A percentile compares a stretch with the other conserved stretches of the same genome.
These are phyloP conservation scores for Physella acuta DNA, from an alignment of 1,140 invertebrate genomes.

Conservation along the genomic window DNA sequence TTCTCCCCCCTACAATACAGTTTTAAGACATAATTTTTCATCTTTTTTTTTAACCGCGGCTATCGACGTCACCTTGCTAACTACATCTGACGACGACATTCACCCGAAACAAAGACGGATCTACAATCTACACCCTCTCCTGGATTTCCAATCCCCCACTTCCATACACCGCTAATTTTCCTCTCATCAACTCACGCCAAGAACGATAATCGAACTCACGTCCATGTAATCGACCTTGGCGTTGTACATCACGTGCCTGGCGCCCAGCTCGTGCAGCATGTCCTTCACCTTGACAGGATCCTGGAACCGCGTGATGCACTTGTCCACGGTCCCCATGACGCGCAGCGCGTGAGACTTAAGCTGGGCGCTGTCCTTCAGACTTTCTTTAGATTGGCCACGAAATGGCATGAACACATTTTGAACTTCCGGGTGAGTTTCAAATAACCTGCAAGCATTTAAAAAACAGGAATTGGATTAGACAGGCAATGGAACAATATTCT, in stretches of 20 bases:
- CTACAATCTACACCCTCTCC: not conserved
- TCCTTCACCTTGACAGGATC: conserved; percentile 64
- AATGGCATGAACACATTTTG: conserved; percentile 67
- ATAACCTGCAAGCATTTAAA: conserved; percentile 59
- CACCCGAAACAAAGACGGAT: too few relatives aligned
- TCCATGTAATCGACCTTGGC: conserved; percentile 67
- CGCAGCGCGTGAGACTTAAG: conserved; percentile 65
- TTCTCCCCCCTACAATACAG: too few relatives aligned
- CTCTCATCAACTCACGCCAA: not conserved
- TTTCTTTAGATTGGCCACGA: conserved; percentile 62
- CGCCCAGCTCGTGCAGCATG: conserved; percentile 64
- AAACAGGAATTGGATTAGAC: not conserved
- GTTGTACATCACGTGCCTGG: conserved; percentile 65
- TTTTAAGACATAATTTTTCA: too few relatives aligned
- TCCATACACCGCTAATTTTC: not conserved
- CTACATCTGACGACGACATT: too few relatives aligned
- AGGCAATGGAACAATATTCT: too few relatives aligned
- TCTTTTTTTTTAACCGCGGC: too few relatives aligned
- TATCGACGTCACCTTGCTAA: too few relatives aligned
- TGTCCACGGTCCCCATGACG: conserved; percentile 69
- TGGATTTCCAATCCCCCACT: not conserved
- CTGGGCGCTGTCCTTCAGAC: conserved; percentile 64
- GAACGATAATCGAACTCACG: conserved; percentile 56
- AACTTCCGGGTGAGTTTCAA: conserved; percentile 67
- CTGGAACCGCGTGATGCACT: conserved; percentile 64